Base-by-base conservation (phyloP, 2,888 invertebrate species). In the Ormyrus rosae region DNA sequence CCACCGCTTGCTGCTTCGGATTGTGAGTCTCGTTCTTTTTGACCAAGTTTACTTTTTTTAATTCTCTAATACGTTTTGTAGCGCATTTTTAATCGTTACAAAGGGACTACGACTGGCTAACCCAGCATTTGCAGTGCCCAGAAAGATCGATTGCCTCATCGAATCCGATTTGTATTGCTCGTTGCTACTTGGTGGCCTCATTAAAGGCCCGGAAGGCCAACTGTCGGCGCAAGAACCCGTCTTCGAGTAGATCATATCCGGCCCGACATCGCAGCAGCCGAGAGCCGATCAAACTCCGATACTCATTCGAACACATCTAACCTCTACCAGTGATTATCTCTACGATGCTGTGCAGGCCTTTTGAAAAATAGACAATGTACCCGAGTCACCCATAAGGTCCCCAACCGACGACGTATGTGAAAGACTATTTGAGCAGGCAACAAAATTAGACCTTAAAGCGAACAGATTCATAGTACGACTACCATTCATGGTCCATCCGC, bases 301-400 rank as follows among this genome's bases (percentile, higher is more conserved):
- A 4, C 58, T 4, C 13, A 58, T 58, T 13, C 11, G 58, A 13
- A 13, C 58, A 6, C 58, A 58, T 58, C 2, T 58, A 0, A 5
- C 2, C 6, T 13, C n/a, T 7, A n/a, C 58, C n/a, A 58, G n/a
- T 13, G 58, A 58, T 13, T 4, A 5, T 13, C 13, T 58, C 0
- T n/a, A 11, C 6, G 58, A 58, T n/a, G 58, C 58, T 11, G 13
- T 78, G 8, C 78, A 81, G n/a, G 19, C 19, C 0, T 78, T 81
- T 45, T 78, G 73, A 73, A 50, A 48, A 10, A 68, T 73, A 51
- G 81, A 81, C 11, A 78, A 78, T 45, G 8, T 78, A 9, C 69
- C 77, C 5, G 46, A 69, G 61, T 48, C 19, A 48, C 8, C 34
- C 34, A 5, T 45, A 5, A 9, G 4, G 4, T 45, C 19, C 50